Evolutionary conservation across 2,113 vertebrate genomes (phyloP).

Genomic region (Rhea americana): DNA sequence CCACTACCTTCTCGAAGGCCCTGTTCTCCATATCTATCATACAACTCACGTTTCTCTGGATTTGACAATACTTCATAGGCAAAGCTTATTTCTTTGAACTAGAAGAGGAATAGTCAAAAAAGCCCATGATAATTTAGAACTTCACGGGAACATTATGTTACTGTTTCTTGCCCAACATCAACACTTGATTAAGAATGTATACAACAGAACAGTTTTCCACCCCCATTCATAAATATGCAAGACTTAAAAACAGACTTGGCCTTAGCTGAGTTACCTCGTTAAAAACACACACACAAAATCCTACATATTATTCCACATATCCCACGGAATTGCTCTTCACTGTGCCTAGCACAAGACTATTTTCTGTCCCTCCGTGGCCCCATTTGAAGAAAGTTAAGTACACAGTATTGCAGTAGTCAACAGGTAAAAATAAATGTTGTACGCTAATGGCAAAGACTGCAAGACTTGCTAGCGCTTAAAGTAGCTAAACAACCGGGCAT

Average conservation of each 20-base stretch:
- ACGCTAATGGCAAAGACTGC: not conserved
- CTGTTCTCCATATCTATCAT: conserved; percentile 96
- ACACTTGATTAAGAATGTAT: not conserved
- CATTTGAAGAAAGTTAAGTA: not conserved
- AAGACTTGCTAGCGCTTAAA: not conserved
- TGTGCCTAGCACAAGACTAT: not conserved
- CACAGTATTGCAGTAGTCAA: not conserved
- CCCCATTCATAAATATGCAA: not conserved
- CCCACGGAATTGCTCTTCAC: not conserved
- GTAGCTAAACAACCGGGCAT: not conserved
- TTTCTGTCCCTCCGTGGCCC: not conserved
- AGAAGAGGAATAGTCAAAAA: conserved; percentile 22
- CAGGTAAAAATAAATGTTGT: not conserved
- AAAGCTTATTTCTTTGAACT: conserved; percentile 99
- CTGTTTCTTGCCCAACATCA: not conserved
- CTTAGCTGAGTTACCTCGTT: not conserved
- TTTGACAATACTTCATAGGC: conserved; percentile 97
- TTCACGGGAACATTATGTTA: not conserved
- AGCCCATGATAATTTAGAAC: not conserved
- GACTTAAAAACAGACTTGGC: not conserved
- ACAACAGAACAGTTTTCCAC: not conserved
- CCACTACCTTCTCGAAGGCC: conserved; percentile 95
- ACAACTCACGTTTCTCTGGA: conserved; percentile 95
- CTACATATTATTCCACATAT: not conserved
- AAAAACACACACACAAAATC: not conserved